Evolutionary conservation across 2,888 invertebrate genomes (phyloP), one percentile per base, ranked within the genome.

Genomic region (Chamaedrilus cognettii): DNA sequence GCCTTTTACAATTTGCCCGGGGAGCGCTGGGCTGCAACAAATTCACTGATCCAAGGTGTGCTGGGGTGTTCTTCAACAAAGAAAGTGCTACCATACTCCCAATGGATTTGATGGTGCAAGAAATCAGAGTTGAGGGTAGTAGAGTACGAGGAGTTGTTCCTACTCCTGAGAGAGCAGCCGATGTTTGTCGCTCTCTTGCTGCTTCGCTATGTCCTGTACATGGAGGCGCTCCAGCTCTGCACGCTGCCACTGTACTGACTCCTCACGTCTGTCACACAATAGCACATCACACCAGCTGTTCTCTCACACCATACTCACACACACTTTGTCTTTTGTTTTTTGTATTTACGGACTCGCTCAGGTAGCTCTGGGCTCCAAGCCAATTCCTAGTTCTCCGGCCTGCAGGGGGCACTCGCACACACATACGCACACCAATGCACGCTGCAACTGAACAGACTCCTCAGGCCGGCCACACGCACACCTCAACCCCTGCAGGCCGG

Each of bases 161-260:
- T 35, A 60, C 60, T 60, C 60, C 42, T 60, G 60, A 30, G 60
- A 33, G 23, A 26, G 33, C 42, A 42, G 60, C 28, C 42, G 34
- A 19, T 60, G 60, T 15, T 31, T 60, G 30, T 60, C 33, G n/a
- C 26, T 19, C 33, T 66, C 66, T 34, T 66, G 66, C 26, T 57
- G 63, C 50, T 66, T 62, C 5, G 26, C 23, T 19, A 31, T 33
- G 33, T 66, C 62, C 32, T 63, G 58, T 30, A 60, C 42, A 60
- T 42, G 60, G 30, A 28, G 19, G 26, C 42, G n/a, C 28, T 60
- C 60, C 31, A 60, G 30, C 23, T 23, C 42, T 23, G 50, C 58
- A 52, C 49, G 3, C 52, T 50, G 28, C 5, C 33, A 15, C 57
- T 60, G 33, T 32, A 34, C 30, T n/a, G 7, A 31, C 28, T 65